A percentile compares a stretch with the other conserved stretches of the same genome.
Evolutionary conservation across 2,797 vertebrate genomes (phyloP).

Genomic region (Alectoris magna): DNA sequence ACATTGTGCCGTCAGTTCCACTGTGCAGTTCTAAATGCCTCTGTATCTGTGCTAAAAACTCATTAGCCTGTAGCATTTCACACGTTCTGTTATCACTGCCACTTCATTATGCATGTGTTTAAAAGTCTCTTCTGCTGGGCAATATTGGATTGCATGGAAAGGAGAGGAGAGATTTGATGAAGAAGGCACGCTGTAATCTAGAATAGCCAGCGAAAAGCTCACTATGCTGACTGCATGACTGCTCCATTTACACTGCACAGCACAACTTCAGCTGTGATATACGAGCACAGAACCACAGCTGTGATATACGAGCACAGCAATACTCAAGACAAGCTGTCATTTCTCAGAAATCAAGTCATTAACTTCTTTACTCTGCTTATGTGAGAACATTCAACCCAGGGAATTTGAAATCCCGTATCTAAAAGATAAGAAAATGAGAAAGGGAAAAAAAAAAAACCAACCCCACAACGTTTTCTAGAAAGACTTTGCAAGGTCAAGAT

Average conservation of each 20-base stretch:
- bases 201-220: neutral
- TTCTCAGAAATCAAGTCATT: neutral
- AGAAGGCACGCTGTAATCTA: neutral
- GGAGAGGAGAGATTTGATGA: neutral
- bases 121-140: neutral
- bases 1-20: neutral
- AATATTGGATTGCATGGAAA: neutral
- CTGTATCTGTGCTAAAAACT: neutral
- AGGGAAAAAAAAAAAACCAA: rapidly evolving
- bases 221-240: neutral
- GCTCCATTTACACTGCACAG: neutral
- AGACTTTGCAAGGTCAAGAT: neutral
- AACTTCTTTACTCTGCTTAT: neutral
- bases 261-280: neutral
- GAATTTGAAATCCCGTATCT: neutral
- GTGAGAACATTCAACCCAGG: neutral
- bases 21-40: rapidly evolving
- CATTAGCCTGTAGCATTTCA: rapidly evolving
- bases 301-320: neutral
- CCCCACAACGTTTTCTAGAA: neutral
- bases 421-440: neutral
- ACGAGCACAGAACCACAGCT: neutral
- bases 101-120: neutral
- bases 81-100: neutral
- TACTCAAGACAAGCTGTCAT: neutral